Evolutionary conservation across 2,113 vertebrate genomes (phyloP).

Genomic region (Sula dactylatra): DNA sequence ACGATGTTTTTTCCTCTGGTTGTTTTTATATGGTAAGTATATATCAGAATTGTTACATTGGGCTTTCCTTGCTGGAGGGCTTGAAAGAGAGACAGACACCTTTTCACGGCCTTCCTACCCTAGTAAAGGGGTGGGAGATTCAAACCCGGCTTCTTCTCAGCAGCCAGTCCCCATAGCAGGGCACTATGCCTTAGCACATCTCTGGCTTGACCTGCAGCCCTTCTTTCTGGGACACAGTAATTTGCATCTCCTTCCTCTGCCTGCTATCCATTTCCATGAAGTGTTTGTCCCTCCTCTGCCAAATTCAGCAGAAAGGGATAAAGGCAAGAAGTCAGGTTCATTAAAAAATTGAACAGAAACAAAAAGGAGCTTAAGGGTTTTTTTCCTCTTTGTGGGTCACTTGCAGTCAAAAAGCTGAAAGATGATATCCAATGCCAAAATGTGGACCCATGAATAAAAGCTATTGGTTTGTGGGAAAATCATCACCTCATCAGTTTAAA

Average conservation of each 20-base stretch:
- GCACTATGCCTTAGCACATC: too few species aligned
- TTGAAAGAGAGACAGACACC: background rate
- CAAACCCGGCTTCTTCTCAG: accelerated
- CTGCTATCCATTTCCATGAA: background rate
- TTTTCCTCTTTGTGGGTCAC: background rate
- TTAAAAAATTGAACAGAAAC: background rate
- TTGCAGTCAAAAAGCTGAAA: background rate
- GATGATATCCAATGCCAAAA: background rate
- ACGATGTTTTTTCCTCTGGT: background rate
- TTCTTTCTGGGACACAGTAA: background rate
- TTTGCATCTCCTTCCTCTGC: background rate
- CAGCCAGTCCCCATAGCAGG: too few species aligned
- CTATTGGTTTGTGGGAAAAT: background rate
- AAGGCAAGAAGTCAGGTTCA: background rate
- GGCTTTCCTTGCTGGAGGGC: background rate
- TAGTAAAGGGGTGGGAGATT: background rate
- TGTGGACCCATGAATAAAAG: background rate
- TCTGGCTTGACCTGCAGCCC: background rate
- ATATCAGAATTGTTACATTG: background rate
- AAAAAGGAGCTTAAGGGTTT: background rate
- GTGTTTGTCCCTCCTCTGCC: background rate
- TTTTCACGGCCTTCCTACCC: background rate
- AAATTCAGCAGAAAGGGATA: background rate
- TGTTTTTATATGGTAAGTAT: background rate
- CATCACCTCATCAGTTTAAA: background rate